phyloP scores from a whole-genome alignment of 2,888 invertebrate genomes.

The Drosophila kuntzei region DNA sequence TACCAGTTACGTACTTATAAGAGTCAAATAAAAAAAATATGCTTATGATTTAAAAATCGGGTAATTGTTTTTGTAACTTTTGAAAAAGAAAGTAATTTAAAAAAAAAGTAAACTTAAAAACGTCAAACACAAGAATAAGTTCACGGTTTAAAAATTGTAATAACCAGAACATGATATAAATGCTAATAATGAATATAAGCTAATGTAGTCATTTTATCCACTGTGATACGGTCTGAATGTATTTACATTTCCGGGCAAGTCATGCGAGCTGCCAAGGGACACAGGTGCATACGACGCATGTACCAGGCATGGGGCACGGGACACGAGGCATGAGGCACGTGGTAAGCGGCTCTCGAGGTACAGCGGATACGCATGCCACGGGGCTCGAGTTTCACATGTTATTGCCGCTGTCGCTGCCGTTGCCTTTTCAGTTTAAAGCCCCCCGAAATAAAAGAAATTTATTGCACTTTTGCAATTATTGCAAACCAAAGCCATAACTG shows the following conservation, averaged over 20 bases:
- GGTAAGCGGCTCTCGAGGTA: neutral
- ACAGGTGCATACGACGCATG: constrained; percentile 19
- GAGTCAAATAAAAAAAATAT: no score
- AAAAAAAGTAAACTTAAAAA: no score
- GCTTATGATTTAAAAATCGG: no score
- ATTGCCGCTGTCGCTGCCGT: no score
- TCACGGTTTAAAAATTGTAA: no score
- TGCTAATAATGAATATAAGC: no score
- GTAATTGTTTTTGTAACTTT: no score
- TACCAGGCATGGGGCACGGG: no score
- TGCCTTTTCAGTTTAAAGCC: constrained; percentile 48
- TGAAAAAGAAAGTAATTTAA: no score
- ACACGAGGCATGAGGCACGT: neutral
- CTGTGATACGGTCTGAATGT: constrained; percentile 30
- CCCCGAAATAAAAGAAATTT: constrained; percentile 68
- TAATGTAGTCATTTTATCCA: neutral
- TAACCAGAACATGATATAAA: no score
- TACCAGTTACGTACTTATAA: no score
- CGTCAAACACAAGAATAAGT: no score
- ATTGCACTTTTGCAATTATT: constrained; percentile 78
- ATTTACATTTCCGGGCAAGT: constrained; percentile 61
- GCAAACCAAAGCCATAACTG: constrained; percentile 75
- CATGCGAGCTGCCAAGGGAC: constrained; percentile 46
- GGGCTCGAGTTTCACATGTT: constrained; percentile 40
- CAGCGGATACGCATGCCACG: constrained; percentile 2